These are phyloP conservation scores for Phylloscopus collybita DNA, from an alignment of 2,797 vertebrate genomes.

Conservation along the genomic window DNA sequence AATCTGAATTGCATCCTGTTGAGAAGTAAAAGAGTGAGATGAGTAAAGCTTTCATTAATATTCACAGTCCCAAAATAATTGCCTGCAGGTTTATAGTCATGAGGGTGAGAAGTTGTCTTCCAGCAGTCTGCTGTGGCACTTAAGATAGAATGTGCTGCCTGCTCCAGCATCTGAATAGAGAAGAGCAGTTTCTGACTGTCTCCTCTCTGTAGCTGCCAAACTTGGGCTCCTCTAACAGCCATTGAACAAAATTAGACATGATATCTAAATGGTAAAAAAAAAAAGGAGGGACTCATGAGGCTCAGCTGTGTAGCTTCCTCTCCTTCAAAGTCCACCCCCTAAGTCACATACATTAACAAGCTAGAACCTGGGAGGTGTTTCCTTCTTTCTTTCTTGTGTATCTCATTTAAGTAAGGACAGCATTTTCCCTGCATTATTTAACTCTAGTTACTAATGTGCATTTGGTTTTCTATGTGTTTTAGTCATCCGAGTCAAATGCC, in stretches of 20 bases:
- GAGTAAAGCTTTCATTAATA: slow-evolving; percentile 26
- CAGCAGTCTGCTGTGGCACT: not conserved
- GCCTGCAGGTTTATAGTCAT: not conserved
- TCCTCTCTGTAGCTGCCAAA: not conserved
- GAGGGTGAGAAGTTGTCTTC: not conserved
- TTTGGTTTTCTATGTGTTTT: not conserved
- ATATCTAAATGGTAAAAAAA: not conserved
- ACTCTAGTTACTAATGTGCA: not conserved
- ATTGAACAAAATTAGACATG: not conserved
- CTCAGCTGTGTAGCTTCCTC: not conserved
- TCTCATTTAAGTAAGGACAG: not conserved
- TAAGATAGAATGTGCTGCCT: not conserved
- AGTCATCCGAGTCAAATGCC: not conserved
- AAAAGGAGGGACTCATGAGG: not conserved
- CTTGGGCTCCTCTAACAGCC: not conserved
- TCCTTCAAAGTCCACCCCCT: not conserved
- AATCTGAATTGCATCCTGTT: not conserved
- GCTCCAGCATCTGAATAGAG: not conserved
- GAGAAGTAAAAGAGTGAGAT: not conserved
- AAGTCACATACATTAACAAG: not conserved
- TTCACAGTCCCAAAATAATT: slow-evolving; percentile 5
- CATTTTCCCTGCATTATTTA: not conserved
- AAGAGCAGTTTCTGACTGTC: not conserved
- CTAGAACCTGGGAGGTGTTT: not conserved
- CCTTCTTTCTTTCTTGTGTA: not conserved